Evolutionary conservation across 2,888 invertebrate genomes (phyloP), one percentile per base, ranked within the genome.

Genomic region (Eilema caniola): DNA sequence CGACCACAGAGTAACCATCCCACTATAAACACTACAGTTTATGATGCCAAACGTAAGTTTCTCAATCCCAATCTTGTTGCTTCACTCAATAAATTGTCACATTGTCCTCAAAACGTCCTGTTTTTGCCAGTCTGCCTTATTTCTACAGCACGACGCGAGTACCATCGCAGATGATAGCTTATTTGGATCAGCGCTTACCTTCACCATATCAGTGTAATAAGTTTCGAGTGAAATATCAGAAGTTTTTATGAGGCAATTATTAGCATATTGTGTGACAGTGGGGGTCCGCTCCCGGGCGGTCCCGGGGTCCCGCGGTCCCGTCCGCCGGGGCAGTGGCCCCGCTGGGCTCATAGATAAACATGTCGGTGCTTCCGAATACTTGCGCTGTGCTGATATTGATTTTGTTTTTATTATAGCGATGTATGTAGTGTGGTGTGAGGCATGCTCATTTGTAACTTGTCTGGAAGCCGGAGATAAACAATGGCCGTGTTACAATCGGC

Each of bases 331-430:
- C 69, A 63, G 84, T 79, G 77, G 73, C 85, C 91, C 90, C 83
- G 89, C 90, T 85, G 90, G 24, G 82, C 75, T 76, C 81, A 75
- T 87, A 87, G 86, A 89, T 90, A 86, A 88, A 89, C 89, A 83
- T 86, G 87, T 90, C 85, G 77, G 84, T 74, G 82, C 81, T 84
- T 80, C 83, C 80, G 80, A 82, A 81, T 83, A 74, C 79, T 83
- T 79, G 74, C 74, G 76, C 81, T 73, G 67, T 72, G 76, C 64
- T 73, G 65, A 72, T 83, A 81, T 83, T 79, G 81, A 83, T 81
- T 83, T 79, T 77, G 79, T 81, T 83, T 83, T 81, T 83, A 81
- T 74, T 70, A 73, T 69, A 66, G 25, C 11, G 70, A 74, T 76
- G 62, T 78, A 74, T 28, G 5, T n/a, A n/a, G n/a, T 74, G 74